These are phyloP conservation scores for Chroicocephalus ridibundus DNA, from an alignment of 2,113 vertebrate species.

Conservation along the genomic window DNA sequence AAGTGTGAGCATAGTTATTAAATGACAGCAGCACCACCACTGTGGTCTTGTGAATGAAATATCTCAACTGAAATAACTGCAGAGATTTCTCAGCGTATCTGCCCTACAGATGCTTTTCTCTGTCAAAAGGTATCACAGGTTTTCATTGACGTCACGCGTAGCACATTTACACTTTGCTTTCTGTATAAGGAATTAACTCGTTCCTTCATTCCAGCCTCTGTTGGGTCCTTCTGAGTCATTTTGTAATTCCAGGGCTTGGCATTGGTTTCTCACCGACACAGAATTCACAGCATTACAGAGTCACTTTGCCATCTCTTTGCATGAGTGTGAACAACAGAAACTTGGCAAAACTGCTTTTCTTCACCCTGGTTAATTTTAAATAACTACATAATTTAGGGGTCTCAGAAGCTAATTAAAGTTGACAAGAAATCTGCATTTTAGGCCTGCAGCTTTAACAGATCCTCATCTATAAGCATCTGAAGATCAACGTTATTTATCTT, in stretches of 20 bases:
- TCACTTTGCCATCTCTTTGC: background rate
- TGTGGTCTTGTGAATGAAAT: background rate
- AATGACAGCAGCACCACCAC: background rate
- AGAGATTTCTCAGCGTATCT: background rate
- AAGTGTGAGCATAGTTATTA: background rate
- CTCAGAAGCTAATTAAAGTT: slow-evolving; percentile 15
- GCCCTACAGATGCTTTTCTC: background rate
- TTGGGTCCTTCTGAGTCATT: background rate
- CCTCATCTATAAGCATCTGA: slow-evolving; percentile 22
- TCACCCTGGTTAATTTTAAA: slow-evolving; percentile 7
- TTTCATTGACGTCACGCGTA: background rate
- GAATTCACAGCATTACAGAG: background rate
- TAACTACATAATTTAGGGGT: background rate
- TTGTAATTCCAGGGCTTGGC: background rate
- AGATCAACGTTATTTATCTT: slow-evolving; percentile 9
- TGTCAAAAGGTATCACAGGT: background rate
- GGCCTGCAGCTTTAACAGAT: slow-evolving; percentile 32
- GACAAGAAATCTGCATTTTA: slow-evolving; percentile 38
- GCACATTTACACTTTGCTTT: background rate
- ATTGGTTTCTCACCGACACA: background rate
- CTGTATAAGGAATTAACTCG: background rate
- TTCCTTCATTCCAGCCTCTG: background rate
- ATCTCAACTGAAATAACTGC: background rate
- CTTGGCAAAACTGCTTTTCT: slow-evolving; percentile 18
- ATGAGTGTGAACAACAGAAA: background rate